Evolutionary conservation across 2,888 invertebrate genomes (phyloP), one percentile per base, ranked within the genome.

Genomic region (Drosophila koepferae): DNA sequence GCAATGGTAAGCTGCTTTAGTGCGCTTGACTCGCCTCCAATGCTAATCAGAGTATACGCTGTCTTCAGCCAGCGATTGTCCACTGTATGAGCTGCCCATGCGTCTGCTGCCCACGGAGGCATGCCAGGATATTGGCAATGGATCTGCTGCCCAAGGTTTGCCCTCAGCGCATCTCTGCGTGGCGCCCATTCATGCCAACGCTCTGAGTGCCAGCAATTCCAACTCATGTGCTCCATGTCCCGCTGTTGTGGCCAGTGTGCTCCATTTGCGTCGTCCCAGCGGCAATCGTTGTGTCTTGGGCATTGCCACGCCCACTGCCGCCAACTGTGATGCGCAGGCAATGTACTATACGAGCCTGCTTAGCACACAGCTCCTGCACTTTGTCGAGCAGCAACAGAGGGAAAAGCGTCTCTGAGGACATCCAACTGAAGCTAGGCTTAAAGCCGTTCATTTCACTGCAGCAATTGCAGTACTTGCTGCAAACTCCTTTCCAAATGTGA

Each of bases 301-400:
- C 31, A 31, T 86, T 34, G 88, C 88, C 76, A 86, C 86, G 72
- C 83, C 90, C 72, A 86, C 88, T 2, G 69, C 65, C 38, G 60
- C 31, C 23, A 59, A 56, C 0, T 88, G 90, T 14, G 41, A 63
- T 0, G 68, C 63, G 0, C 46, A 62, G 5, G 31, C 18, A 0
- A 78, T 88, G 79, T 90, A 81, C 43, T 86, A 43, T 7, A 84
- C 85, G 5, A 84, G 61, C 4, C 63, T 85, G 7, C 58, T 84
- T 12, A 74, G 69, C 48, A 14, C 63, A 0, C 40, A 55, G 2
- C 64, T 85, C 6, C 31, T 66, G 16, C 40, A 59, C 1, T 85
- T 85, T 51, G 86, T 87, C 43, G 77, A 81, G 20, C 58, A 69
- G 16, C 66, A 71, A 55, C 65, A 64, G 55, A 55, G 23, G 41